Evolutionary conservation across 2,797 vertebrate species (phyloP), one percentile per base, ranked within the genome.

Genomic region (Sebastes diaconus): DNA sequence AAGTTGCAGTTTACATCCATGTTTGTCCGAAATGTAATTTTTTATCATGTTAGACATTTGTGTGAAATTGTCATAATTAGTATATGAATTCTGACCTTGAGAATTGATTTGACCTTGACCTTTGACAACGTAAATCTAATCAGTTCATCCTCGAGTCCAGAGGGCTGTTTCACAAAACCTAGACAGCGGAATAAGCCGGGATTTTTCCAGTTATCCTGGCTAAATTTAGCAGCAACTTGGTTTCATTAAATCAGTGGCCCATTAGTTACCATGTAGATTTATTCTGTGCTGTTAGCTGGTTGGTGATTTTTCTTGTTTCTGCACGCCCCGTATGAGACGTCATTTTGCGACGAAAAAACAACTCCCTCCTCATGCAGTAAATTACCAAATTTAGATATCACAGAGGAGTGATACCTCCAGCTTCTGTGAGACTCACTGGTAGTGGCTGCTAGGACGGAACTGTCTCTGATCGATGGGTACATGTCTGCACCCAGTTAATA

Each of bases 321-420:
- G n/a, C 50, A 73, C 1, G 12, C 10, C 29, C 16, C 63, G 10
- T 24, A 61, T 70, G 6, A 59, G 3, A 65, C 66, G 63, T 68
- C 2, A 68, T 73, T 66, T 58, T 66, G 5, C 14, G 46, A 9
- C 2, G 5, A 2, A 12, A 54, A 67, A 63, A 46, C 9, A 2
- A 30, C 4, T 69, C 20, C 29, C 50, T 24, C 61, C 29, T 46
- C 39, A 25, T 46, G 68, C 61, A 55, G 39, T 34, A 60, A 67
- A 76, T 81, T 12, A 50, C 25, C 22, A 61, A 30, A 72, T 74
- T 79, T 69, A 72, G 30, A 68, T 52, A 63, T 72, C 13, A 27
- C 30, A 42, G 64, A 36, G 11, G 20, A 68, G 16, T 25, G 54
- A 18, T 42, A 7, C 14, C 39, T 42, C 14, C 39, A 42, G 39